Percentiles rank a stretch among this genome's conserved stretches.
phyloP scores from a whole-genome alignment of 2,113 vertebrate genomes.

The Corythoichthys intestinalis region DNA sequence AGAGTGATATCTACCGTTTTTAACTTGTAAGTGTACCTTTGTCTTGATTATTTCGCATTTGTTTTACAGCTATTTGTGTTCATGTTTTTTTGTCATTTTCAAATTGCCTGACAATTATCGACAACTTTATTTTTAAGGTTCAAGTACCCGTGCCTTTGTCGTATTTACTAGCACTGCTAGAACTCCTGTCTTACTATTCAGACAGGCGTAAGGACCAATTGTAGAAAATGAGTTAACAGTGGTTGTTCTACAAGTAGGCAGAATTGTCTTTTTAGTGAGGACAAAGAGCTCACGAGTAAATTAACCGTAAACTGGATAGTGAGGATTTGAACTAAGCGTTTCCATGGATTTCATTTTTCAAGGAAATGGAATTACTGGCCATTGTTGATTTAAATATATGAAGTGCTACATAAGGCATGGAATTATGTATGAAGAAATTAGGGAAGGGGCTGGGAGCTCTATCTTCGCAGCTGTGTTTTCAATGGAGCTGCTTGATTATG shows the following conservation, averaged over 20 bases:
- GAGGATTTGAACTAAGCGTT: background rate
- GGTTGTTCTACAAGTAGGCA: background rate
- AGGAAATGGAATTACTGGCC: background rate
- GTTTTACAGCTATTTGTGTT: no score
- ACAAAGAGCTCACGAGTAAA: background rate
- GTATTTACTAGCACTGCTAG: no score
- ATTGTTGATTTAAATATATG: background rate
- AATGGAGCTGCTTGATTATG: background rate
- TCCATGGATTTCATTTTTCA: background rate
- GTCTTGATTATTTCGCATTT: no score
- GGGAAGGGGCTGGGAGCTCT: background rate
- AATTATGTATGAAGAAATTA: background rate
- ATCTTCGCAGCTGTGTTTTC: background rate
- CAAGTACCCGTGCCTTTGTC: no score
- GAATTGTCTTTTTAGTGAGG: background rate
- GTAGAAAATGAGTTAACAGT: no score
- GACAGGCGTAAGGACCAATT: no score
- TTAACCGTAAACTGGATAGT: background rate
- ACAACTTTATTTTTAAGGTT: no score
- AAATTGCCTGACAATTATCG: no score
- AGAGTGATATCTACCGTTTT: no score
- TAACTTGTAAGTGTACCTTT: no score
- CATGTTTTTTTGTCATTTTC: no score
- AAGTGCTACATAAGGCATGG: background rate
- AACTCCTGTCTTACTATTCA: no score